Evolutionary conservation across 2,888 invertebrate genomes (phyloP).

Genomic region (Ectemnius continuus): DNA sequence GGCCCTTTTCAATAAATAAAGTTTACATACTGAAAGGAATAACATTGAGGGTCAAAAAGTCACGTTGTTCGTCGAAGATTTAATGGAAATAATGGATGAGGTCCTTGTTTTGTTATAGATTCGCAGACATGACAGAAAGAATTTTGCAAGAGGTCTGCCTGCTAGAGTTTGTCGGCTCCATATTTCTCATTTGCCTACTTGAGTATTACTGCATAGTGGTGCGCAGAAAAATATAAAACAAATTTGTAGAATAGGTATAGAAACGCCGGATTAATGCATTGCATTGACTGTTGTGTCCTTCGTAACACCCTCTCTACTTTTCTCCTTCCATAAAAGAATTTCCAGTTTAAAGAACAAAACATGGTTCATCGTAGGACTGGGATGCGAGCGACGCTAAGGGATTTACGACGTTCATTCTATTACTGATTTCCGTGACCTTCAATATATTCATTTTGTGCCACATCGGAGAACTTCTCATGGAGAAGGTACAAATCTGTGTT

Average conservation of each 20-base stretch:
- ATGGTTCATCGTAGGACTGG: conserved; percentile 37
- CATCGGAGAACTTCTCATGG: conserved; percentile 43
- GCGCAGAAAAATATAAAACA: too few species aligned
- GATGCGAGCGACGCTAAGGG: conserved; percentile 25
- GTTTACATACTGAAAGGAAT: too few species aligned
- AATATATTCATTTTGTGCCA: conserved; percentile 51
- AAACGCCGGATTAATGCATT: too few species aligned
- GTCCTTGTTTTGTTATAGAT: conserved; percentile 48
- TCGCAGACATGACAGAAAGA: conserved; percentile 63
- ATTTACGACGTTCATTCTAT: conserved; percentile 26
- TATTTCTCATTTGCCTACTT: too few species aligned
- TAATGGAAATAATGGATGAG: too few species aligned
- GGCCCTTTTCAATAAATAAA: too few species aligned
- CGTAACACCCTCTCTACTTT: neutral
- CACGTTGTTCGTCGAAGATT: too few species aligned
- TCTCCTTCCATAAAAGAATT: too few species aligned
- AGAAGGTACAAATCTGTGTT: neutral
- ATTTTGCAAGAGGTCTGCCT: conserved; percentile 68
- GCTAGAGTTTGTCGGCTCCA: too few species aligned
- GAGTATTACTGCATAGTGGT: conserved; percentile 54
- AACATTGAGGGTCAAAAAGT: too few species aligned
- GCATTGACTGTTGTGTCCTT: too few species aligned
- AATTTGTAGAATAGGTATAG: too few species aligned
- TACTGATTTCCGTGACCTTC: conserved; percentile 36
- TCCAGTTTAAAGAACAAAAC: neutral